A percentile compares a stretch with the other conserved stretches of the same genome.
Evolutionary conservation across 2,797 vertebrate genomes (phyloP).

Genomic region (Yasuhikotakia modesta): DNA sequence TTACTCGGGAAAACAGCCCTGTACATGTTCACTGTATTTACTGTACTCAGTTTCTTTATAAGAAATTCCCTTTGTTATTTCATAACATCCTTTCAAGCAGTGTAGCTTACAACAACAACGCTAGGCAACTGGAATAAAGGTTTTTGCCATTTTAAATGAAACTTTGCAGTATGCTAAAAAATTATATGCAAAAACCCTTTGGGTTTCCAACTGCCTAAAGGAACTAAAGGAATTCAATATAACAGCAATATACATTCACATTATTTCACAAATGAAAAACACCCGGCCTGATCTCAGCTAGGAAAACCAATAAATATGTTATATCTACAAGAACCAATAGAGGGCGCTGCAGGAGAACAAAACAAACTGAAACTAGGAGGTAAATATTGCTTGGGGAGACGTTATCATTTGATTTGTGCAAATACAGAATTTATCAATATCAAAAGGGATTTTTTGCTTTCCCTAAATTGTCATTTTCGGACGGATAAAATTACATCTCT

Average conservation of each 20-base stretch:
- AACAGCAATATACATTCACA: slow-evolving; percentile 30
- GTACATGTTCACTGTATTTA: slow-evolving; percentile 47
- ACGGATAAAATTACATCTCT: slow-evolving; percentile 25
- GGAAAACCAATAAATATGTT: background rate
- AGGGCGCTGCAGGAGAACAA: slow-evolving; percentile 52
- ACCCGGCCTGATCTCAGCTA: no score
- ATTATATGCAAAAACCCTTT: background rate
- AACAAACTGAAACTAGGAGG: slow-evolving; percentile 6
- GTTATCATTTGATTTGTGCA: slow-evolving; percentile 51
- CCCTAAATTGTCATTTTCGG: slow-evolving; percentile 35
- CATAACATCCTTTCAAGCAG: slow-evolving; percentile 5
- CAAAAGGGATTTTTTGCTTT: slow-evolving; percentile 34
- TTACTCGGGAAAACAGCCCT: slow-evolving; percentile 54
- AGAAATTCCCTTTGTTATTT: slow-evolving; percentile 48
- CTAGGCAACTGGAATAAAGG: slow-evolving; percentile 9
- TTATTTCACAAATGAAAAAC: slow-evolving; percentile 1
- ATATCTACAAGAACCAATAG: slow-evolving; percentile 48
- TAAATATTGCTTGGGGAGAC: slow-evolving; percentile 54
- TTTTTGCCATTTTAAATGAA: background rate
- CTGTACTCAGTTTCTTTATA: slow-evolving; percentile 36
- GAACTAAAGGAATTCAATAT: slow-evolving; percentile 37
- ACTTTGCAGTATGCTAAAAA: no score
- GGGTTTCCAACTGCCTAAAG: no score
- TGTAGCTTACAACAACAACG: slow-evolving; percentile 30
- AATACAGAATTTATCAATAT: slow-evolving; percentile 30